Base-by-base conservation (phyloP, 2,888 invertebrate genomes). In the Heliconius hortense region DNA sequence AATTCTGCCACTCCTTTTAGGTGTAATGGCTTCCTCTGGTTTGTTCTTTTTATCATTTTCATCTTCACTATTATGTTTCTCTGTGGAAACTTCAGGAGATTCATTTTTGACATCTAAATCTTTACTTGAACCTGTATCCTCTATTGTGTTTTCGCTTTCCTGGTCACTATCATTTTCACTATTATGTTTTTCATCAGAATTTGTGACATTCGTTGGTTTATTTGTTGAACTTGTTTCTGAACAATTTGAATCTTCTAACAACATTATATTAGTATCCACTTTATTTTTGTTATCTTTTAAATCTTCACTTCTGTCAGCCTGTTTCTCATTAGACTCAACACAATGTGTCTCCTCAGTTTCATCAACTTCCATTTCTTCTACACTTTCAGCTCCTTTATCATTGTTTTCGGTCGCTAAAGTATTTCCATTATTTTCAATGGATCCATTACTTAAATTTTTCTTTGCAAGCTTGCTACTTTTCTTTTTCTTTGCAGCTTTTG, bases 1-100 rank as follows among this genome's bases (percentile, higher is more conserved):
- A 71, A 83, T 89, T 70, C 88, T 81, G 1, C 84, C 75, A 80
- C 85, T 90, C 56, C 88, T 84, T 81, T 89, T 91, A 18, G 89
- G 89, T 56, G 89, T 90, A 7, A 82, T 76, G 18, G 79, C 79
- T 68, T 68, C 76, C 62, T 69, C 72, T 66, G 79, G 78, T 53
- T 66, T 62, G 28, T 80, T 78, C 39, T 79, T 72, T 5, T 80
- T 75, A 39, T 72, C 73, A 48, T 71, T 62, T 35, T 82, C 75
- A 24, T 79, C 78, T 26, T n/a, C 71, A 66, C 66, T 66, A 43
- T 24, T 43, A 66, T 43, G 39, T 15, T n/a, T 24, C n/a, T 66
- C 24, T 24, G 5, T 39, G 39, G 24, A n/a, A 5, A 24, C 39
- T 66, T 39, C 24, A 24, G 2, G 13, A 64, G 64, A 39, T 64